Evolutionary conservation across 2,888 invertebrate species (phyloP), one percentile per base, ranked within the genome.

Genomic region (Leistus spinibarbis): DNA sequence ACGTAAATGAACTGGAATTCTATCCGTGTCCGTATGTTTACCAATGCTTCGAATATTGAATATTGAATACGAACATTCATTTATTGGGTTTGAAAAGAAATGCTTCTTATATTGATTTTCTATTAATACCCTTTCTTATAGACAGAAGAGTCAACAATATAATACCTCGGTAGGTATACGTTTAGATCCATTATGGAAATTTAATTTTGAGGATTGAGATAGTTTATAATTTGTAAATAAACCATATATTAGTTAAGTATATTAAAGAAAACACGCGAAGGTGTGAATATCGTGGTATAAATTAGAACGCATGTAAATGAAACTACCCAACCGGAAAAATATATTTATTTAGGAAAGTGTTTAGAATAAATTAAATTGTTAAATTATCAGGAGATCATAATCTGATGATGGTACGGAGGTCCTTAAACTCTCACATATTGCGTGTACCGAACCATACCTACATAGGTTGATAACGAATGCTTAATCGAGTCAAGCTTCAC

Each of bases 151-250:
- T 16, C 54, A 54, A 54, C 54, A 54, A 54, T 17, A 54, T 54
- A 54, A 13, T 16, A 16, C 54, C 5, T 54, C 17, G 17, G 17
- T 17, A n/a, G n/a, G n/a, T n/a, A n/a, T n/a, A n/a, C n/a, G n/a
- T n/a, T n/a, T n/a, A n/a, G n/a, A n/a, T n/a, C n/a, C n/a, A n/a
- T n/a, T n/a, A n/a, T n/a, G n/a, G n/a, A n/a, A n/a, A n/a, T n/a
- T n/a, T n/a, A n/a, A n/a, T n/a, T n/a, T n/a, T n/a, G n/a, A n/a
- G n/a, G 64, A 64, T 24, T 27, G 17, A 20, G 19, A 70, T 70
- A 70, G 63, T 63, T 69, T 69, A 70, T 70, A 70, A 70, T 70
- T 70, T 62, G 70, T 70, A 70, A 63, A 70, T 70, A 70, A 63
- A 53, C 68, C 54, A n/a, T n/a, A 40, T 40, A 40, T 40, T 40